Base-by-base conservation (phyloP, 2,888 invertebrate genomes). In the Lottia gigantea region DNA sequence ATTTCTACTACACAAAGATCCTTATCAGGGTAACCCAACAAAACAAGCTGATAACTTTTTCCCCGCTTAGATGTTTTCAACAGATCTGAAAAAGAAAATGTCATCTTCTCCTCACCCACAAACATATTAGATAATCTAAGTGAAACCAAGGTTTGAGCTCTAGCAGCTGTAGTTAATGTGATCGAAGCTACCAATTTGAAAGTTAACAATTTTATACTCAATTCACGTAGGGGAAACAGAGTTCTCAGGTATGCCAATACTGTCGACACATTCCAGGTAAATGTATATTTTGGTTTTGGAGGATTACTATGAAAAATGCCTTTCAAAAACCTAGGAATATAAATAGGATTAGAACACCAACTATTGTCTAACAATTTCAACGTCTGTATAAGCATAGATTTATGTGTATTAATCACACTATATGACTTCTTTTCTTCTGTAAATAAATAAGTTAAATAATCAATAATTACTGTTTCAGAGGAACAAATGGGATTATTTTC, bases 191-290 rank as follows among this genome's bases (percentile, higher is more conserved):
- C 66, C 15, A 69, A 46, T 66, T 76, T 76, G 23, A 71, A 64
- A 25, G 73, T 73, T 16, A 75, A 46, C 11, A 61, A 15, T 63
- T 75, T 72, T 16, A 74, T 55, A 61, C 63, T 25, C 23, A 74
- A 62, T 26, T 55, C 66, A 15, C 67, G 19, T 46, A 76, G 45
- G 12, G 74, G 72, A 45, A 62, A 71, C 14, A 64, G 63, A 19
- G 45, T 40, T 46, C 46, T 40, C n/a, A 74, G 65, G 49, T 64
- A 75, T 40, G 66, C 67, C 45, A 76, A 65, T 14, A 74, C 70
- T 25, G 45, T 62, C 14, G 66, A 45, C 16, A 74, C 76, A 73
- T 75, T 72, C 75, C 74, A 76, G 15, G 72, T 75, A 47, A 61
- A 67, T 4, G 64, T 67, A 47, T 74, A 75, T 19, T 66, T 70